A percentile compares a stretch with the other conserved stretches of the same genome.
Evolutionary conservation across 2,888 invertebrate genomes (phyloP).

Genomic region (Ennomos erosarius): DNA sequence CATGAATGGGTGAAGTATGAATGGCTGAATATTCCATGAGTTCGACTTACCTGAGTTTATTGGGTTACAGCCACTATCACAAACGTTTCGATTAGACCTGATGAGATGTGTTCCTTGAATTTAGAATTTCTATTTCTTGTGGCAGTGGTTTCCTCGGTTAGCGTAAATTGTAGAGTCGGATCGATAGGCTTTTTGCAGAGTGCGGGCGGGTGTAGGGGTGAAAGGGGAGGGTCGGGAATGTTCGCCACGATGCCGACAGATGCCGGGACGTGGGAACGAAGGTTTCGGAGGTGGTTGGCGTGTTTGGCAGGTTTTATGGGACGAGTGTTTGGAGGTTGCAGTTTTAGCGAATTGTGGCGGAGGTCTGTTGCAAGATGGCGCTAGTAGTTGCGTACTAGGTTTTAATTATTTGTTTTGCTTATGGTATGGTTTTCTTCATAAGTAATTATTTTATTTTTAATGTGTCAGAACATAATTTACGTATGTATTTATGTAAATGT

Average conservation of each 20-base stretch:
- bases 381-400: conserved; percentile 17
- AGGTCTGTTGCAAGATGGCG: conserved; percentile 33
- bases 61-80: conserved; percentile 36
- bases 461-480: too few relatives aligned
- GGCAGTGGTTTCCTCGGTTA: conserved; percentile 66
- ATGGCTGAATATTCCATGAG: conserved; percentile 43
- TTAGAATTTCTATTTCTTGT: conserved; percentile 52
- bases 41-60: conserved; percentile 57
- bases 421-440: too few relatives aligned
- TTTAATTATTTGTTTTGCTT: too few relatives aligned
- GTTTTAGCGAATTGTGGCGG: conserved; percentile 10
- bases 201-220: conserved; percentile 41
- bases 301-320: conserved; percentile 30
- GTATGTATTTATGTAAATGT: too few relatives aligned
- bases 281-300: conserved; percentile 44
- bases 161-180: conserved; percentile 73
- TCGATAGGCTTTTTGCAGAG: conserved; percentile 67
- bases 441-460: too few relatives aligned
- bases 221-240: conserved; percentile 49
- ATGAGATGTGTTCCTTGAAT: conserved; percentile 54
- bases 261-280: conserved; percentile 58
- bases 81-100: conserved; percentile 58
- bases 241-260: conserved; percentile 68
- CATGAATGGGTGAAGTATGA: conserved; percentile 59
- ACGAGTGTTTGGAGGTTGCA: conserved; percentile 28